Conservation (phyloP, 2,113 vertebrate genomes). For the Pelecanoides urinatrix region DNA sequence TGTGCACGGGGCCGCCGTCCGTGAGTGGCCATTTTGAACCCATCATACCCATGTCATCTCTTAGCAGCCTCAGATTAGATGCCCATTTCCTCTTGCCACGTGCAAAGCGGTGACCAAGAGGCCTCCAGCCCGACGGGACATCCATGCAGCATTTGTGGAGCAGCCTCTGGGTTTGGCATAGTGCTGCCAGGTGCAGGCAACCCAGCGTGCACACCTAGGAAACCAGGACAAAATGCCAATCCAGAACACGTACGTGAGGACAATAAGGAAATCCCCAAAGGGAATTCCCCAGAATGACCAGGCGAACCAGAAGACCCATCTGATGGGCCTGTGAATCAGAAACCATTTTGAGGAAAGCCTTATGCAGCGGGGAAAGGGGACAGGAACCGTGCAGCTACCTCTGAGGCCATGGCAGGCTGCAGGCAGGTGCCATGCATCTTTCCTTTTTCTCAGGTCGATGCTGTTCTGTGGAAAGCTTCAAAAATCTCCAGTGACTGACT, state of each 20-base stretch:
- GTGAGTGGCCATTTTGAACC: neutral
- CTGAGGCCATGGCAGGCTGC: neutral
- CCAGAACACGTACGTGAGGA: neutral
- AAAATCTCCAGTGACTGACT: neutral
- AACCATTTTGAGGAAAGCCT: neutral
- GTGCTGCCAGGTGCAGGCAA: neutral
- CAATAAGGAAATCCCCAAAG: neutral
- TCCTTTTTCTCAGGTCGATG: neutral
- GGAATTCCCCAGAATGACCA: neutral
- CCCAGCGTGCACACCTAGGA: fast-evolving
- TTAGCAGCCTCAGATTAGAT: neutral
- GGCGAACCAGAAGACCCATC: neutral
- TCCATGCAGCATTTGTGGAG: fast-evolving
- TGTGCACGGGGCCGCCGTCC: fast-evolving
- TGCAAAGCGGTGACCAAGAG: fast-evolving
- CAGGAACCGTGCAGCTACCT: fast-evolving
- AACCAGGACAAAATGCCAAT: neutral
- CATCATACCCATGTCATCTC: neutral
- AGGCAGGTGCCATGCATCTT: fast-evolving
- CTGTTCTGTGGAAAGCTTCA: neutral
- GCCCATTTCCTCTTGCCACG: neutral
- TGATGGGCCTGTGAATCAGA: neutral
- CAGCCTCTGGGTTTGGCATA: neutral
- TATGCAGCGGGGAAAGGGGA: neutral
- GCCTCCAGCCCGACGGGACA: fast-evolving